These are phyloP conservation scores for Odontomachus brunneus DNA, from an alignment of 1,140 invertebrate species.

Conservation along the genomic window DNA sequence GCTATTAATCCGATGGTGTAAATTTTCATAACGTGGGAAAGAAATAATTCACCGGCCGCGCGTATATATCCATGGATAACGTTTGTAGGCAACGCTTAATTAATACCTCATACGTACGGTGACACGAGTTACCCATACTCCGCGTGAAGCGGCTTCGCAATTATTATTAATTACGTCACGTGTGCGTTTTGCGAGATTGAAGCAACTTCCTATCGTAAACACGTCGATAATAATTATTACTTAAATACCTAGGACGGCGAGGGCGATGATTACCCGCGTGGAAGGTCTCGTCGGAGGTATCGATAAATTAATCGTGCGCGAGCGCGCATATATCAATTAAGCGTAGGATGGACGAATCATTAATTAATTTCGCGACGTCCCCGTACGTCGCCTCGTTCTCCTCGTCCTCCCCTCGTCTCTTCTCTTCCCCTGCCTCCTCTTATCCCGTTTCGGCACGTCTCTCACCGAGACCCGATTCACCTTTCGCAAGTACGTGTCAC, in stretches of 20 bases:
- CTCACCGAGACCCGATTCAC: background rate
- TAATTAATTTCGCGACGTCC: slow-evolving; percentile 59
- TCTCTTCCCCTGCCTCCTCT: background rate
- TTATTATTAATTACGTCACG: slow-evolving; percentile 71
- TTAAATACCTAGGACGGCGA: slow-evolving; percentile 51
- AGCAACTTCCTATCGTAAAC: slow-evolving; percentile 65
- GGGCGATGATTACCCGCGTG: slow-evolving; percentile 62
- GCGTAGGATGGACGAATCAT: slow-evolving; percentile 68
- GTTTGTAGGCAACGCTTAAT: slow-evolving; percentile 27
- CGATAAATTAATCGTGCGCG: slow-evolving; percentile 75
- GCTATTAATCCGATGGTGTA: slow-evolving; percentile 33
- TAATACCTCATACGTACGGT: slow-evolving; percentile 55
- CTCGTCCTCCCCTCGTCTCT: background rate
- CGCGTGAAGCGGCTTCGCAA: slow-evolving; percentile 44
- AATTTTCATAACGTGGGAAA: no score
- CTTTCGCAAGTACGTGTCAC: slow-evolving; percentile 5
- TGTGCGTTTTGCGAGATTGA: slow-evolving; percentile 51
- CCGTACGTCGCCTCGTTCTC: background rate
- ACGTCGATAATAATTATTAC: slow-evolving; percentile 66
- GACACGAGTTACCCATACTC: background rate
- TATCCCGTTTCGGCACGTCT: background rate
- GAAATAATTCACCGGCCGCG: background rate
- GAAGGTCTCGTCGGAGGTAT: slow-evolving; percentile 68
- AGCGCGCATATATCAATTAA: slow-evolving; percentile 74
- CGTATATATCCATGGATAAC: background rate